Evolutionary conservation across 2,888 invertebrate genomes (phyloP), one percentile per base, ranked within the genome.

Genomic region (Apocheima hispidaria): DNA sequence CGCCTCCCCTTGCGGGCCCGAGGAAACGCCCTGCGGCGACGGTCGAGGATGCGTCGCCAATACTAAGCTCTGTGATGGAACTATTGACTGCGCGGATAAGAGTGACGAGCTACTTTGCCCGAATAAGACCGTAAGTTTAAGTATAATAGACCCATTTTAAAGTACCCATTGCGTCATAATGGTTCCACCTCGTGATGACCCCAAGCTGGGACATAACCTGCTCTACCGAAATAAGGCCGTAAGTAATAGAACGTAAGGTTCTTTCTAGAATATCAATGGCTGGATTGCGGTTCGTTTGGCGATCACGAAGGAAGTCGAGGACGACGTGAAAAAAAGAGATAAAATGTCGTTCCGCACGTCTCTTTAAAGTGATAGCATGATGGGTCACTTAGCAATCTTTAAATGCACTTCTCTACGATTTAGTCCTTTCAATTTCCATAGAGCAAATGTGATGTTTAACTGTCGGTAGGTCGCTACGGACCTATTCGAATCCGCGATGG

Each of bases 61-160:
- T 65, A 93, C 94, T 16, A 95, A 95, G 89, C 93, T 95, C n/a
- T 98, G 98, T 84, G 97, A 98, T 83, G 95, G 95, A 9, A 94
- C 94, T 53, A 79, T 89, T 33, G 75, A 98, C 83, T 97, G 98
- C 75, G 77, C 82, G 0, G 95, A 96, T 70, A 92, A 92, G n/a
- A 95, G 96, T 14, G 98, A 98, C 79, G 98, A 97, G 88, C 74
- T 79, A 1, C 70, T 83, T 51, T 93, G 92, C 62, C 74, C 75
- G 2, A 64, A 58, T 36, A 66, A 66, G 3, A 58, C 60, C 38
- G 79, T 79, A 35, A 72, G 72, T 70, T 18, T 28, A 14, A 30
- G 18, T 1, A 4, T 0, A 30, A 40, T 23, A 20, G 30, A n/a
- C 30, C 4, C 2, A 20, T 30, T 48, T 33, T 48, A 30, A 7